A percentile compares a stretch with the other conserved stretches of the same genome.
phyloP scores from a whole-genome alignment of 2,113 vertebrate species.

The Coryphaenoides rupestris region DNA sequence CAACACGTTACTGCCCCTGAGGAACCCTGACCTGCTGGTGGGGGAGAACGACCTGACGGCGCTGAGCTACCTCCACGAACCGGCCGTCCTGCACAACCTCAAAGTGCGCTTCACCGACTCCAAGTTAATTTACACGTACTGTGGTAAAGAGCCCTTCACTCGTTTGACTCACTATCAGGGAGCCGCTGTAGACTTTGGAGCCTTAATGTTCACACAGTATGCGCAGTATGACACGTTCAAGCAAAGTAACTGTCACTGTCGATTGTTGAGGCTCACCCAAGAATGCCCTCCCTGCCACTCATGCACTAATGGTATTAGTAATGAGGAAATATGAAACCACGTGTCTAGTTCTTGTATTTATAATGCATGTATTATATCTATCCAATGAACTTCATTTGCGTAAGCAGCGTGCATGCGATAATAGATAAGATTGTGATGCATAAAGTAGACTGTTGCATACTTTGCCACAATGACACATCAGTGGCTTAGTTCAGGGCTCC shows the following conservation, averaged over 20 bases:
- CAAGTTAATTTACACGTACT: constrained; percentile 96
- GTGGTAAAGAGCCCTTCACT: constrained; percentile 77
- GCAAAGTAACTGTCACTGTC: constrained; percentile 18
- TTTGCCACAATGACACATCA: too few relatives aligned
- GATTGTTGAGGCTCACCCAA: constrained; percentile 23
- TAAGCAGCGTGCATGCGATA: too few relatives aligned
- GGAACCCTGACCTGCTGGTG: constrained; percentile 93
- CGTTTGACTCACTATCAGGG: constrained; percentile 48
- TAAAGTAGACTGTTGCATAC: too few relatives aligned
- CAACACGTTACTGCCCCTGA: constrained; percentile 80
- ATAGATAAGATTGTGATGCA: too few relatives aligned
- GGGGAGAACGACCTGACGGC: constrained; percentile 96
- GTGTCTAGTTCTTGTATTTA: too few relatives aligned
- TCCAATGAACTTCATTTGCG: too few relatives aligned
- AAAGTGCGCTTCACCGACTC: constrained; percentile 93
- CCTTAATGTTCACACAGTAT: constrained; percentile 31
- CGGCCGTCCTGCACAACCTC: constrained; percentile 94
- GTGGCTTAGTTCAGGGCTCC: too few relatives aligned
- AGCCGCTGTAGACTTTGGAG: constrained; percentile 65
- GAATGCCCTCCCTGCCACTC: neutral
- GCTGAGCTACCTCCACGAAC: constrained; percentile 94
- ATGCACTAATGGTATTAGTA: neutral
- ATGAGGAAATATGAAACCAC: neutral
- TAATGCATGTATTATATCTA: too few relatives aligned
- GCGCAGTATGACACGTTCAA: constrained; percentile 19